Evolutionary conservation across 1,140 invertebrate genomes (phyloP).

Genomic region (Ladona fulva): DNA sequence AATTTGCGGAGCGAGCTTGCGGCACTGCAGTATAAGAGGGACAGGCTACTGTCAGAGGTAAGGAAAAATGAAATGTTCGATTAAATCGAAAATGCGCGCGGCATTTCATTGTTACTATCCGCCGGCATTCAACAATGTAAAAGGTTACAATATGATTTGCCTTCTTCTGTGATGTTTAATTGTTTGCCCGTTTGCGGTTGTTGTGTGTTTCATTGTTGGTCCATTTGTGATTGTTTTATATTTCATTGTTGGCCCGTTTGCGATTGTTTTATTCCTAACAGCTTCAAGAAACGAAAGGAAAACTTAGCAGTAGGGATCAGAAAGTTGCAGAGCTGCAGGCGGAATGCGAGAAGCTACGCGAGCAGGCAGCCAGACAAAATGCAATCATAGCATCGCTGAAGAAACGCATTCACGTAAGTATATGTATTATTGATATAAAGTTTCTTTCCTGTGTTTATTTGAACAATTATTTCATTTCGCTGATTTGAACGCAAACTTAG

Average conservation of each 20-base stretch:
- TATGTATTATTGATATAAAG: too few species aligned
- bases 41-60: slow-evolving; percentile 64
- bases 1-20: slow-evolving; percentile 67
- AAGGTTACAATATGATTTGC: too few species aligned
- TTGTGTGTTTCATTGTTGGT: too few species aligned
- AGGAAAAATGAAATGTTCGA: slow-evolving; percentile 20
- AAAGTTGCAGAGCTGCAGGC: slow-evolving; percentile 54
- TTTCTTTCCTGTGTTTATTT: slow-evolving; percentile 17
- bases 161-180: too few species aligned
- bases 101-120: too few species aligned
- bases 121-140: too few species aligned
- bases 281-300: slow-evolving; percentile 55
- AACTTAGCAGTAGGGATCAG: slow-evolving; percentile 53
- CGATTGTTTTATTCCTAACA: slow-evolving; percentile 25
- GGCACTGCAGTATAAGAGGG: slow-evolving; percentile 68
- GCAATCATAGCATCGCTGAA: slow-evolving; percentile 66
- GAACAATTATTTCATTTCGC: slow-evolving; percentile 14
- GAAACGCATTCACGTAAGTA: slow-evolving; percentile 55
- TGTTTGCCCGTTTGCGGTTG: too few species aligned
- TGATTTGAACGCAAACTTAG: too few species aligned
- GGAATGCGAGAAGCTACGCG: slow-evolving; percentile 60
- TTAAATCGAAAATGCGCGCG: too few species aligned
- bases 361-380: slow-evolving; percentile 69
- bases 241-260: too few species aligned
- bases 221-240: too few species aligned